These are phyloP conservation scores for Manduca sexta DNA, from an alignment of 1,140 invertebrate genomes.

Conservation along the genomic window DNA sequence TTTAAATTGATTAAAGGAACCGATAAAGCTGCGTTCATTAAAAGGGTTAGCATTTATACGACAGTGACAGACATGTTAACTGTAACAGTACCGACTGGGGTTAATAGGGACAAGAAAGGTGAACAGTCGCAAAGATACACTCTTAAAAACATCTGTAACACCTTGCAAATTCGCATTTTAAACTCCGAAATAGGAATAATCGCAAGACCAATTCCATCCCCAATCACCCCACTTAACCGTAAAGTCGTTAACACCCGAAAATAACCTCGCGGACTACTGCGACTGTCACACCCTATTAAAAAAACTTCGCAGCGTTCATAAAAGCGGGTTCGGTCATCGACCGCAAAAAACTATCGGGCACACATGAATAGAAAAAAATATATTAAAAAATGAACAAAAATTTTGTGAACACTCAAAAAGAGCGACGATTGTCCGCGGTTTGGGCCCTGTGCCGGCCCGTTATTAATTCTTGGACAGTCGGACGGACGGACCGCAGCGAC, in stretches of 20 bases:
- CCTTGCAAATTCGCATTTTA: no score
- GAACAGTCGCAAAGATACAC: no score
- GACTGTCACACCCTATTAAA: constrained; percentile 30
- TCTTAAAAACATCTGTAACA: no score
- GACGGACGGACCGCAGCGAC: constrained; percentile 36
- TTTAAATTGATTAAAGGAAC: no score
- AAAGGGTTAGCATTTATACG: no score
- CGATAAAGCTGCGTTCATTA: no score
- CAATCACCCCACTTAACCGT: background rate
- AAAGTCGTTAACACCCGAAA: background rate
- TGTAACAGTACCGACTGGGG: no score
- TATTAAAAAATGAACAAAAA: constrained; percentile 27
- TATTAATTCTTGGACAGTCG: constrained; percentile 61
- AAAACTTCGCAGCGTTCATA: constrained; percentile 26
- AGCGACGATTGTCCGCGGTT: constrained; percentile 57
- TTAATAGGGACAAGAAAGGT: no score
- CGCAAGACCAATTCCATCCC: background rate
- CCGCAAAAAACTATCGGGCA: constrained; percentile 63
- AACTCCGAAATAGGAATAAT: no score
- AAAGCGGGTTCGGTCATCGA: constrained; percentile 42
- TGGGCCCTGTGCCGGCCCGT: constrained; percentile 32
- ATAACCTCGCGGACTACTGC: background rate
- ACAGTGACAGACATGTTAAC: no score
- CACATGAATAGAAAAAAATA: constrained; percentile 46
- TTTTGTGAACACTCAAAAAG: constrained; percentile 39